Evolutionary conservation across 2,888 invertebrate species (phyloP), one percentile per base, ranked within the genome.

Genomic region (Abrostola triplasia): DNA sequence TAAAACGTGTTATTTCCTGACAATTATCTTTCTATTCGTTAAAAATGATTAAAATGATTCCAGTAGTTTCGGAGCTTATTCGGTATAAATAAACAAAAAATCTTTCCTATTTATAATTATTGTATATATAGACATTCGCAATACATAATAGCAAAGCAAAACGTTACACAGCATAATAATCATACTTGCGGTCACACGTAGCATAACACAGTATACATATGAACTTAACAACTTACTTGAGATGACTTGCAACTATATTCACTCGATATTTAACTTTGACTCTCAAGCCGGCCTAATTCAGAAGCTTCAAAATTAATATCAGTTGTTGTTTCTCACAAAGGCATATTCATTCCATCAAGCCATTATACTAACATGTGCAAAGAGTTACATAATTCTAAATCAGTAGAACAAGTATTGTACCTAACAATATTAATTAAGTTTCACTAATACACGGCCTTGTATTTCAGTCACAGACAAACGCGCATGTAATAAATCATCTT

Each of bases 381-480:
- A 70, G 52, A 64, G 48, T 65, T 63, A 70, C 58, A 44, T 53
- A 63, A 59, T 57, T 57, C 50, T 55, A 59, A 70, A 59, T 70
- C 59, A 42, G 59, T 56, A 64, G 63, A 68, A 61, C 52, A 60
- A 68, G 56, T 58, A 74, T 59, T 67, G 48, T 57, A 67, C 36
- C 42, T 53, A 63, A 73, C 58, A 77, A 71, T 61, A 69, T 71
- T 66, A 78, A 78, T 76, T 74, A 77, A 76, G 66, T 69, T 51
- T 59, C 47, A 61, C 57, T 73, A 65, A 60, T 70, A 62, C 13
- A 35, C 61, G n/a, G 47, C 42, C 52, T 64, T 49, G 59, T 66
- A 66, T 70, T 73, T 59, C 53, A 79, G 61, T 73, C 75, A 65
- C 57, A 68, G 66, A 73, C 76, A 77, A 79, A 75, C 73, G 73